Base-by-base conservation (phyloP, 2,797 vertebrate genomes). In the Manis pentadactyla region DNA sequence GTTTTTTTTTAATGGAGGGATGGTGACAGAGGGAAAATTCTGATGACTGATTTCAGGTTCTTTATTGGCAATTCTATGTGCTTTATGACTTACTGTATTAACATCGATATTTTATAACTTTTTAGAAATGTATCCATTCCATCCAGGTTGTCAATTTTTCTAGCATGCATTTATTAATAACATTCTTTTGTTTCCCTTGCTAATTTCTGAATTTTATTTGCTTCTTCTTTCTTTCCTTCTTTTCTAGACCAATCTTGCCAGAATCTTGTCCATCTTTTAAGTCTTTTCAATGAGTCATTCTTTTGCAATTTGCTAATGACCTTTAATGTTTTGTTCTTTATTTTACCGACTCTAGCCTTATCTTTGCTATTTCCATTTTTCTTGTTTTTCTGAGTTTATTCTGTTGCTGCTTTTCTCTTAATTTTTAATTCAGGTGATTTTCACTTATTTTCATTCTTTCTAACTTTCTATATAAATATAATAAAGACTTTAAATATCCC, bases 51-150 rank as follows among this genome's bases (percentile, higher is more conserved):
- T 89, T 81, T 86, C 19, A 55, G 18, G 42, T 81, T 81, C 8
- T 68, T 49, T 68, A 66, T 49, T 81, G 75, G 18, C 37, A 34
- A 4, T 64, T 89, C 29, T 25, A 29, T 37, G 39, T 81, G 23
- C 61, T 92, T 77, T 82, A 78, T 78, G 31, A 46, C 11, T 53
- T 89, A 37, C 14, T 86, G 1, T 68, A 42, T n/a, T 85, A 46
- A 53, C 25, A 12, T 69, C 83, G 23, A 18, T 66, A 61, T 85
- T 92, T 66, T 79, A 77, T 84, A 94, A 83, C 66, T 96, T 71
- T 74, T 74, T 85, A 42, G 19, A 46, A 23, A 61, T 81, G 25
- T 86, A n/a, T 85, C n/a, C 15, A 57, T 87, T 71, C 46, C 31
- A 34, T 46, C 15, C 23, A 73, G 18, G 25, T 66, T 75, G 63